Evolutionary conservation across 2,113 vertebrate genomes (phyloP).

Genomic region (Paramisgurnus dabryanus): DNA sequence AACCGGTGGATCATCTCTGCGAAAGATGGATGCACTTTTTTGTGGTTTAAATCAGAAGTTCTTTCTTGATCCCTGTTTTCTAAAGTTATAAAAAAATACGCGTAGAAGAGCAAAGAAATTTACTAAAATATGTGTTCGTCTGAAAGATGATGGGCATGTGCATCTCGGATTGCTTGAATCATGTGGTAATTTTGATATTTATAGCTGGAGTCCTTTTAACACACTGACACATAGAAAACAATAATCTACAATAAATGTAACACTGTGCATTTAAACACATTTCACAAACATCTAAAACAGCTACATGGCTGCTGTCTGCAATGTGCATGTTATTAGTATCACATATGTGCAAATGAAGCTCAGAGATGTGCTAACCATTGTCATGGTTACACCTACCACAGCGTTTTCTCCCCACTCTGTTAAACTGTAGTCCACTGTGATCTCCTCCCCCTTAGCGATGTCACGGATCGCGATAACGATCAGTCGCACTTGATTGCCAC

Average conservation of each 20-base stretch:
- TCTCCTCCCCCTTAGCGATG: slow-evolving; percentile 79
- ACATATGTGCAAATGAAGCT: background rate
- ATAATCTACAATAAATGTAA: background rate
- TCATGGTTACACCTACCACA: slow-evolving; percentile 64
- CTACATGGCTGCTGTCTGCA: background rate
- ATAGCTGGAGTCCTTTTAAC: background rate
- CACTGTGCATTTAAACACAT: background rate
- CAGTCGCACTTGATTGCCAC: slow-evolving; percentile 77
- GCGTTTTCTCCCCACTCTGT: slow-evolving; percentile 77
- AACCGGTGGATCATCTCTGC: too few species aligned
- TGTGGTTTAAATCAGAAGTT: too few species aligned
- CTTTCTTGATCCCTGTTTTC: too few species aligned
- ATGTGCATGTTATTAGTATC: slow-evolving; percentile 3
- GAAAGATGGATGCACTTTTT: too few species aligned
- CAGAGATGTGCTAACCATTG: slow-evolving; percentile 26
- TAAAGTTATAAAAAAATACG: too few species aligned
- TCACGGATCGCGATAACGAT: slow-evolving; percentile 79
- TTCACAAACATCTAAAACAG: slow-evolving; percentile 5
- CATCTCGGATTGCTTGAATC: too few species aligned
- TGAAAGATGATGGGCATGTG: too few species aligned
- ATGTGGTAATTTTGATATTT: too few species aligned
- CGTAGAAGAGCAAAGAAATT: too few species aligned
- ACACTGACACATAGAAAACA: background rate
- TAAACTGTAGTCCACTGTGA: slow-evolving; percentile 80
- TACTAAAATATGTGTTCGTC: too few species aligned